Base-by-base conservation (phyloP, 2,888 invertebrate species). In the Druceiella hillmani region DNA sequence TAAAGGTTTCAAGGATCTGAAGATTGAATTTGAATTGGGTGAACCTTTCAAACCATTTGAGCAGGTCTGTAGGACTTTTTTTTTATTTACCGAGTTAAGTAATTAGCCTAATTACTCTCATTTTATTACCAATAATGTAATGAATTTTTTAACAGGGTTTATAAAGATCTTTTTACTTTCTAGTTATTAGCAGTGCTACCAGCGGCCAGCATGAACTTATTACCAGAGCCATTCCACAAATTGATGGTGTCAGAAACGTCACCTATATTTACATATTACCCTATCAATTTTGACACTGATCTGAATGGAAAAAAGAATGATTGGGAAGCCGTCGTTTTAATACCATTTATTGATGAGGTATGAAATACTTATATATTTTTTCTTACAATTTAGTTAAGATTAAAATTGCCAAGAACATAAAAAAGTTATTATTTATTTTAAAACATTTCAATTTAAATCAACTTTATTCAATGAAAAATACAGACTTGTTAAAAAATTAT, bases 281-380 rank as follows among this genome's bases (percentile, higher is more conserved):
- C 98, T 0, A 60, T 72, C 33, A 78, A 94, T 48, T 98, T 98
- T 60, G 79, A 86, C 53, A 92, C 91, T 0, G 98, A 98, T 70
- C 74, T 97, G 38, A 98, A 98, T 66, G 97, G 97, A 4, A 98
- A 98, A 62, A 79, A 78, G 52, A 88, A 93, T 55, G 94, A 94
- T 48, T 98, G 98, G 97, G 97, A 95, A 59, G 93, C 93, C 0
- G 86, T 95, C 0, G 90, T 93, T 2, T 72, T 94, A 2, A 88
- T 95, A 55, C 94, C 94, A 1, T 93, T 95, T 52, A 93, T 95
- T 52, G 83, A 93, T 50, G 91, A 93, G 68, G 82, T 78, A 50
- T n/a, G 5, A 7, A 9, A 20, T 7, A 20, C 9, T 20, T 7
- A 45, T 32, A 16, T 16, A 10, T 17, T 27, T 26, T 33, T 2